Evolutionary conservation across 2,888 invertebrate species (phyloP), one percentile per base, ranked within the genome.

Genomic region (Caenorhabditis uteleia): DNA sequence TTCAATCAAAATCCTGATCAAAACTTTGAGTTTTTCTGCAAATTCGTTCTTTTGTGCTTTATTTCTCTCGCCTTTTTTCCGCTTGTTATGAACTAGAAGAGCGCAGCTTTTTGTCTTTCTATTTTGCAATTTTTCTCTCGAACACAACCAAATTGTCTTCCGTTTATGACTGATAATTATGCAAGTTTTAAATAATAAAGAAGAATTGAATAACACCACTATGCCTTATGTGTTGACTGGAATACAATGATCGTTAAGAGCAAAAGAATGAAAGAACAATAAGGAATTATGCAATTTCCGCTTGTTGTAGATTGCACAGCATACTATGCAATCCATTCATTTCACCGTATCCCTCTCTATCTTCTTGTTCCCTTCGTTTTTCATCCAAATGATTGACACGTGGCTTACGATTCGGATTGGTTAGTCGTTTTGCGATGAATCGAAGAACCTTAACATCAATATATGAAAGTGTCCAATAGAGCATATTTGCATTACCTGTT

Each of bases 361-460:
- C 65, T 18, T 65, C 65, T 42, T 48, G 46, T 25, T 65, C 65
- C 50, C 44, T 55, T 27, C 51, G 21, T 46, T 58, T 58, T 29
- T 65, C 65, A 31, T 57, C 59, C n/a, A 54, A 43, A 47, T 65
- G 65, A 43, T 72, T 66, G 27, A 66, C 49, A 10, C 72, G 59
- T 23, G 72, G 72, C 25, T 69, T 72, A 12, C 72, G 59, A 36
- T 72, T 72, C 18, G 72, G 72, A 40, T 72, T 72, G 8, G 56
- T 56, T 1, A 72, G 50, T 23, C 72, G 49, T 47, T 72, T 72
- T 12, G 72, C 66, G 18, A 72, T 72, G 58, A 72, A 72, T 33
- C 72, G 66, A 18, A 72, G 68, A 23, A 72, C 68, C 72, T 72
- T 43, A 18, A 23, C 31, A 8, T 8, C 10, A 12, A 12, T 39